Percentiles rank a stretch among this genome's conserved stretches.
Evolutionary conservation across 2,888 invertebrate species (phyloP).

Genomic region (Neuroscelio doddi): DNA sequence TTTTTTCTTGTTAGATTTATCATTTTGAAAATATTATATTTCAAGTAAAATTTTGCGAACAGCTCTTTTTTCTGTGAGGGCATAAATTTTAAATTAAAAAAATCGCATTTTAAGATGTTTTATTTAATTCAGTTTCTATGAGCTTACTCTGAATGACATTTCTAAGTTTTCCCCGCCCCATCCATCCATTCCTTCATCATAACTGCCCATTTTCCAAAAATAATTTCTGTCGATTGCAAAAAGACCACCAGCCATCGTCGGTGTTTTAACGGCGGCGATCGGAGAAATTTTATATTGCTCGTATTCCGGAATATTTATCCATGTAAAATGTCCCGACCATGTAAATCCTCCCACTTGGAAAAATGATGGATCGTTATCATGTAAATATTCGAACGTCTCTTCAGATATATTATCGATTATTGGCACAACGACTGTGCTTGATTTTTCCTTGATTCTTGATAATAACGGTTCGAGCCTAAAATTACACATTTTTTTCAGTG

Average conservation of each 20-base stretch:
- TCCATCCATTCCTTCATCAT: constrained; percentile 97
- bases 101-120: too few species aligned
- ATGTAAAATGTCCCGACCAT: constrained; percentile 94
- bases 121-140: background rate
- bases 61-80: too few species aligned
- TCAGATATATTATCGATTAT: constrained; percentile 96
- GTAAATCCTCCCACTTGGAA: constrained; percentile 87
- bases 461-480: constrained; percentile 88
- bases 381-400: constrained; percentile 82
- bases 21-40: too few species aligned
- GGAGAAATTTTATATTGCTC: constrained; percentile 78
- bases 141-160: constrained; percentile 90
- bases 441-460: constrained; percentile 86
- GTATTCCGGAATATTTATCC: constrained; percentile 84
- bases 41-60: too few species aligned
- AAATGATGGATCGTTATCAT: constrained; percentile 57
- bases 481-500: background rate
- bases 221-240: constrained; percentile 94
- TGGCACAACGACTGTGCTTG: constrained; percentile 89
- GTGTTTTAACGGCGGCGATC: constrained; percentile 83
- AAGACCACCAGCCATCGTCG: constrained; percentile 99
- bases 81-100: too few species aligned
- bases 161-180: constrained; percentile 99
- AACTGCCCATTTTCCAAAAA: constrained; percentile 96
- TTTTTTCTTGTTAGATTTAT: too few species aligned